Evolutionary conservation across 2,888 invertebrate species (phyloP), one percentile per base, ranked within the genome.

Genomic region (Ochropleura plecta): DNA sequence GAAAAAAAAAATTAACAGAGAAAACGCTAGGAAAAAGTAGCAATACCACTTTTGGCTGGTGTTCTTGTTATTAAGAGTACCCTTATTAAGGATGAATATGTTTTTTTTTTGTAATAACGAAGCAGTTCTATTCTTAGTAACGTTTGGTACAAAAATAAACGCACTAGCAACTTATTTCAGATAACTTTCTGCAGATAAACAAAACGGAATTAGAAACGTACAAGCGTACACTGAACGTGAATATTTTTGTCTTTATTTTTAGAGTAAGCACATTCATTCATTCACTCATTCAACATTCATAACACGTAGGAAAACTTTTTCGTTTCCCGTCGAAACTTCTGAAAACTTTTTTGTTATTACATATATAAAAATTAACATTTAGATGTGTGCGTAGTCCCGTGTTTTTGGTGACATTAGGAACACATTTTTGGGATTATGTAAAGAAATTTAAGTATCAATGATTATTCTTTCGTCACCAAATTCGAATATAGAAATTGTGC

Each of bases 291-390:
- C 68, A 62, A 74, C 68, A 86, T 86, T 87, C 86, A 86, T 75
- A 81, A 70, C 79, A 81, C 78, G 84, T 77, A 73, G 42, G 44
- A 68, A 70, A 86, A 86, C 77, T 86, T 86, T 86, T 86, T 81
- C 79, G 76, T 80, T 87, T 78, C 62, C 76, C 78, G 71, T 81
- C 72, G 57, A 75, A 86, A 88, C 70, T 81, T 80, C 66, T 8
- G 16, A 42, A 42, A 65, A 69, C 55, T 12, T 78, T 83, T 76
- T 76, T 82, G 73, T 73, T 78, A 62, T 63, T 72, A 67, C 48
- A 62, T 40, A 70, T 44, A 40, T 57, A 64, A 69, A 62, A 64
- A 48, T 53, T 76, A 12, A 78, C 63, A 75, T 82, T 75, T 73
- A 62, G 8, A 79, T 62, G 66, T 62, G 66, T 18, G 59, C 55